These are phyloP conservation scores for Pomacea maculata DNA, from an alignment of 1,140 invertebrate genomes.

Conservation along the genomic window DNA sequence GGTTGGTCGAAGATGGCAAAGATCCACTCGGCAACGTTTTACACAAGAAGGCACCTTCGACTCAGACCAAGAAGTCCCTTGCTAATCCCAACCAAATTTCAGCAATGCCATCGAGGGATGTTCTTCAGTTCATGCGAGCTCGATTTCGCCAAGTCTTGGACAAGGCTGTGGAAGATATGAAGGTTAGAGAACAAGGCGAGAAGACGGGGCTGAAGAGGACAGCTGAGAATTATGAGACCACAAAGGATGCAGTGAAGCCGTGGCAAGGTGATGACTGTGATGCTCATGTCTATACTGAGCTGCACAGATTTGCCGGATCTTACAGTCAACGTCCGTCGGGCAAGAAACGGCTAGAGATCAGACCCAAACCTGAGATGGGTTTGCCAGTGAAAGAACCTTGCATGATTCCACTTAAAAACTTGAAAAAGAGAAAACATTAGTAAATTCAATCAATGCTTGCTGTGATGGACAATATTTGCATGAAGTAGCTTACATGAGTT, in stretches of 20 bases:
- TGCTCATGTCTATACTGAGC: not conserved
- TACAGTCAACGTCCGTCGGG: not conserved
- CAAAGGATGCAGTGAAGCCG: conserved; percentile 27
- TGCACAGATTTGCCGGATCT: not conserved
- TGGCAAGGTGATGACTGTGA: not conserved
- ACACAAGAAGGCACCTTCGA: not conserved
- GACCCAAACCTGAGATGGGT: conserved; percentile 3
- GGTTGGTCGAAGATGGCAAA: too few species aligned
- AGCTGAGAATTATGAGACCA: conserved; percentile 29
- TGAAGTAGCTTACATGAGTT: not conserved
- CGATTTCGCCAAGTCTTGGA: conserved; percentile 35
- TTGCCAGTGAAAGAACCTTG: conserved; percentile 4
- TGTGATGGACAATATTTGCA: not conserved
- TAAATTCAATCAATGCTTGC: too few species aligned
- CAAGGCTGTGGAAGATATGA: conserved; percentile 31
- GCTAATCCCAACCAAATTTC: conserved; percentile 6
- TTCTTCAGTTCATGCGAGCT: conserved; percentile 37
- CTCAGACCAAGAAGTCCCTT: conserved; percentile 14
- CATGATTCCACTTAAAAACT: conserved; percentile 11
- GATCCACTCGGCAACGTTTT: not conserved
- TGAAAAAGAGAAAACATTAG: conserved; percentile 16
- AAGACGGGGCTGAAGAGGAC: conserved; percentile 5
- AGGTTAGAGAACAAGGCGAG: conserved; percentile 10
- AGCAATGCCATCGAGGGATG: conserved; percentile 30
- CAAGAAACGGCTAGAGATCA: conserved; percentile 16